Percentiles rank a stretch among this genome's conserved stretches.
Evolutionary conservation across 2,888 invertebrate genomes (phyloP).

Genomic region (Ophraella communa): DNA sequence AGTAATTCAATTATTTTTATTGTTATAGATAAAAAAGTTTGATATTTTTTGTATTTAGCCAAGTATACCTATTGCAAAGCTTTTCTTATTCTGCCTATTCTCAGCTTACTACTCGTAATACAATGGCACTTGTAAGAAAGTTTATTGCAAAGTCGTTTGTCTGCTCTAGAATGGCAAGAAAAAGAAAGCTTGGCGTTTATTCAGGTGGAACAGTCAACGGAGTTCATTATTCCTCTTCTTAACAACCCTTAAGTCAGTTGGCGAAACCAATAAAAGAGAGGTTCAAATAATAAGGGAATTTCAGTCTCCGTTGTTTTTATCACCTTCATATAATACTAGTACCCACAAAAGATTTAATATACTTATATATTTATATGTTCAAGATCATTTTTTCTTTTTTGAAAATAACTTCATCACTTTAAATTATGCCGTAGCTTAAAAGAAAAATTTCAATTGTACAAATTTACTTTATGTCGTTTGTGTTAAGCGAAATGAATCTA

Average conservation of each 20-base stretch:
- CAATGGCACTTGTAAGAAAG: slow-evolving; percentile 18
- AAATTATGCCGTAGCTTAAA: neutral
- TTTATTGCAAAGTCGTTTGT: slow-evolving; percentile 24
- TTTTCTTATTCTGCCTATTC: neutral
- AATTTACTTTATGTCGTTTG: neutral
- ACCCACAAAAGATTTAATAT: neutral
- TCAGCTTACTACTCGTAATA: neutral
- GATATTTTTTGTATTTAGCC: too few relatives aligned
- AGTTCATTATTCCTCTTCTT: slow-evolving; percentile 27
- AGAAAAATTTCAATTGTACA: neutral
- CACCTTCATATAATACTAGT: neutral
- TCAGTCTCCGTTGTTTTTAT: neutral
- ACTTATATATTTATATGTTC: too few relatives aligned
- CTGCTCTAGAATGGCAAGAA: slow-evolving; percentile 15
- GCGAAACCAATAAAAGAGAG: slow-evolving; percentile 25
- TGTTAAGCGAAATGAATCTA: neutral
- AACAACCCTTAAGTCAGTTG: slow-evolving; percentile 24
- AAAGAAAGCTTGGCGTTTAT: slow-evolving; percentile 23
- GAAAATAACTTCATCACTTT: too few relatives aligned
- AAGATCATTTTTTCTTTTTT: too few relatives aligned
- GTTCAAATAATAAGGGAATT: slow-evolving; percentile 21
- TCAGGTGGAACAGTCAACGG: slow-evolving; percentile 21
- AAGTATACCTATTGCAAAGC: neutral
- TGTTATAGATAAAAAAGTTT: too few relatives aligned
- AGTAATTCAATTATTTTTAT: too few relatives aligned